Evolutionary conservation across 2,113 vertebrate genomes (phyloP).

Genomic region (Cochlearius cochlearius): DNA sequence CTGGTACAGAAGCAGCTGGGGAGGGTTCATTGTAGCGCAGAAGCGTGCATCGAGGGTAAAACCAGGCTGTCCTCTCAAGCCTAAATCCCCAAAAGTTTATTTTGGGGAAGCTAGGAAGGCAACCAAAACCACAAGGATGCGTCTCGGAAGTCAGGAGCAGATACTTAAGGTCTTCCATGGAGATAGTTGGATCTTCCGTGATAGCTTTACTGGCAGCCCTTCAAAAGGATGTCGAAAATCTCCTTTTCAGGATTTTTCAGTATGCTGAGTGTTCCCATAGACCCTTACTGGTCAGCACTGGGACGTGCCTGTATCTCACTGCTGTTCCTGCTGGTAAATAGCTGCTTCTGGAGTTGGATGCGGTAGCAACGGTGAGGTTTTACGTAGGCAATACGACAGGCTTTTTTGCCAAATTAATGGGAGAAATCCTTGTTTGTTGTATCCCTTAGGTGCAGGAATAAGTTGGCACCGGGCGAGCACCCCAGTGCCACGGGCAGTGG

Average conservation of each 20-base stretch:
- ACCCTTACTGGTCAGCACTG: not conserved
- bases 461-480: not conserved
- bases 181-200: accelerated
- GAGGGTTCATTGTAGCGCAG: not conserved
- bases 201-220: not conserved
- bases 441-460: not conserved
- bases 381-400: not conserved
- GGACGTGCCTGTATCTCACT: not conserved
- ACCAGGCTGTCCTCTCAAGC: not conserved
- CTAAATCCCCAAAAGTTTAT: not conserved
- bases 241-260: too few relatives aligned
- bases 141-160: not conserved
- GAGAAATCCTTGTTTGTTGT: not conserved
- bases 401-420: not conserved
- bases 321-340: not conserved
- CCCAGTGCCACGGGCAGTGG: not conserved
- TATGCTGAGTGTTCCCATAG: not conserved
- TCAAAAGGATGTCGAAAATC: not conserved
- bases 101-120: not conserved
- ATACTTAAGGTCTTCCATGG: not conserved
- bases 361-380: not conserved
- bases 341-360: not conserved
- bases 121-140: not conserved
- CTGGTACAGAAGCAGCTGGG: not conserved
- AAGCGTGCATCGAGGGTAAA: not conserved